Percentiles rank a stretch among this genome's conserved stretches.
Evolutionary conservation across 53 echinoderm and acorn worm species (phyloP).

Genomic region (Paracentrotus lividus): DNA sequence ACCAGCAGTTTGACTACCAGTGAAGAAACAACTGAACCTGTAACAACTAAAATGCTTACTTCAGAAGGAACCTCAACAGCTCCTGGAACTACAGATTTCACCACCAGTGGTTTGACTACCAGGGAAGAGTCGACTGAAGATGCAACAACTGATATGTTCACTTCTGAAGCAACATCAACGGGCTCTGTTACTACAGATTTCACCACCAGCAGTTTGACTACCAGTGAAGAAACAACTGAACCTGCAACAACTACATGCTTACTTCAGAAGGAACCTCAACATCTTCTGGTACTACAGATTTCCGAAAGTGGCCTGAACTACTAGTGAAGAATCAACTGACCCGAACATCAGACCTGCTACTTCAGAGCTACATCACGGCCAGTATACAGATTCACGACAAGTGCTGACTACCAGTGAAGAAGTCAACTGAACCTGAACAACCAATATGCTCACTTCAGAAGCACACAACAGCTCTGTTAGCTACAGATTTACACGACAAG

Average conservation of each 20-base stretch:
- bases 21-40: neutral
- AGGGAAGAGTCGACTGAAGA: neutral
- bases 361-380: too few relatives aligned
- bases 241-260: neutral
- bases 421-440: too few relatives aligned
- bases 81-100: neutral
- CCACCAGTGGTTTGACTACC: neutral
- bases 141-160: neutral
- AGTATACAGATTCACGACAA: too few relatives aligned
- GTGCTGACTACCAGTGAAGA: too few relatives aligned
- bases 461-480: neutral
- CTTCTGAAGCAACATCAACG: neutral
- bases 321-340: neutral
- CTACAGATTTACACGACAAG: neutral
- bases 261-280: neutral
- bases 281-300: neutral
- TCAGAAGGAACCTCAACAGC: neutral
- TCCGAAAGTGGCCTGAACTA: neutral
- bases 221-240: conserved; percentile 21
- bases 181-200: neutral
- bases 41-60: neutral
- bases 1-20: neutral
- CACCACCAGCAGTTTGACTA: neutral
- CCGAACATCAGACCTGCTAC: too few relatives aligned
- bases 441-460: too few relatives aligned